These are phyloP conservation scores for Phalacrocorax aristotelis DNA, from an alignment of 2,113 vertebrate species.

Conservation along the genomic window DNA sequence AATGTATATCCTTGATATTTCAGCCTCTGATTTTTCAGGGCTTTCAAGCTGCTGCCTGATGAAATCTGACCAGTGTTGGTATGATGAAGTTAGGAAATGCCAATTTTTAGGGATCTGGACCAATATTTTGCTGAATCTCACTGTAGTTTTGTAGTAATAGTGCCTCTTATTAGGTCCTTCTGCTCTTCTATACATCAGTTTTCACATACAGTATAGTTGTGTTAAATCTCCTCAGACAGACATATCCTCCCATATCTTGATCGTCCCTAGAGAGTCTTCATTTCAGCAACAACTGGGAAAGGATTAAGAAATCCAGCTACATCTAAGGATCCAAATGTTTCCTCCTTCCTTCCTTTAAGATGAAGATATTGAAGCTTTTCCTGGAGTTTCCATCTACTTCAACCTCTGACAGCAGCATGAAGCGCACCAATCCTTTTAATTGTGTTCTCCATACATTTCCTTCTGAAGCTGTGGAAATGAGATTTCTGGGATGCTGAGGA, in stretches of 20 bases:
- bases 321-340: background rate
- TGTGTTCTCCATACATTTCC: background rate
- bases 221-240: background rate
- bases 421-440: background rate
- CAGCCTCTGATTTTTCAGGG: background rate
- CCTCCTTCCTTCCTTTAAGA: background rate
- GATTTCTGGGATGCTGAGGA: background rate
- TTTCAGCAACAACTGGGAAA: background rate
- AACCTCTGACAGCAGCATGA: background rate
- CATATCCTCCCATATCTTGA: background rate
- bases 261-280: background rate
- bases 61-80: background rate
- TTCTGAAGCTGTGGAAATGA: background rate
- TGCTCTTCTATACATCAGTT: background rate
- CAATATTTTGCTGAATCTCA: background rate
- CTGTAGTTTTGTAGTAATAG: background rate
- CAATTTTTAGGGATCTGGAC: background rate
- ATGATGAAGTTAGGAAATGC: background rate
- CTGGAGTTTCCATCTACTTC: background rate
- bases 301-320: background rate
- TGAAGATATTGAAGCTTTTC: background rate
- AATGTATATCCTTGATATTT: background rate
- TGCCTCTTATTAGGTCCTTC: background rate
- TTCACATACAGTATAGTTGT: background rate
- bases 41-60: background rate